These are phyloP conservation scores for Halocynthia roretzi DNA, from an alignment of 23 tunicate genomes.

Conservation along the genomic window DNA sequence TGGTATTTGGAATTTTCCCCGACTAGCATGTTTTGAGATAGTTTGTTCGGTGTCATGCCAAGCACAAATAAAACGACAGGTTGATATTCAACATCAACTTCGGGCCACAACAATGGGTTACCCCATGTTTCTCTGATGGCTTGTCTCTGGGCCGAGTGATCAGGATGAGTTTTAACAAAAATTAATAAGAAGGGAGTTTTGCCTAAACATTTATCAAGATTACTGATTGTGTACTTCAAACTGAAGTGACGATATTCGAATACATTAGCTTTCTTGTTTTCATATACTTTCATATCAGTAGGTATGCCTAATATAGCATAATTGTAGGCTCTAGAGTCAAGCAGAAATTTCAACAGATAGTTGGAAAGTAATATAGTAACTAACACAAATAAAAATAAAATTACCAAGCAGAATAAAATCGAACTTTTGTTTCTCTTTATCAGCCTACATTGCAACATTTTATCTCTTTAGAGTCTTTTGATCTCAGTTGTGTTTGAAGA, in stretches of 20 bases:
- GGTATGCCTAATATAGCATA: constrained; percentile 1
- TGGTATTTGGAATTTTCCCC: constrained; percentile 25
- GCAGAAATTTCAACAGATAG: too few species aligned
- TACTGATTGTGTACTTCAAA: constrained; percentile 35
- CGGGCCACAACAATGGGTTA: constrained; percentile 2
- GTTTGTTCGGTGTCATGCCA: constrained; percentile 3
- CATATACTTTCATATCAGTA: constrained; percentile 14
- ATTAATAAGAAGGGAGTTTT: constrained; percentile 28
- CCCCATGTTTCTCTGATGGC: constrained; percentile 69
- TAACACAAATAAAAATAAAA: too few species aligned
- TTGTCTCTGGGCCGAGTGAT: constrained; percentile 24
- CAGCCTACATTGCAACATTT: too few species aligned
- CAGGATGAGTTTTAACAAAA: constrained; percentile 45
- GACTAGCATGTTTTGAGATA: background rate
- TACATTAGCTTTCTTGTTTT: background rate
- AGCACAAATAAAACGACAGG: constrained; percentile 39
- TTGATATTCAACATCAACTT: background rate
- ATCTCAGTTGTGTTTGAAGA: constrained; percentile 28
- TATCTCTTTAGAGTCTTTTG: too few species aligned
- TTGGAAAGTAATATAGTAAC: too few species aligned
- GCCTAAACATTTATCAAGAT: constrained; percentile 15
- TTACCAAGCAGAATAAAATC: too few species aligned
- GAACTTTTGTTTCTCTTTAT: too few species aligned
- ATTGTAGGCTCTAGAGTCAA: too few species aligned
- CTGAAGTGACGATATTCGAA: constrained; percentile 3